Conservation (phyloP, 1,140 invertebrate genomes). For the Bombyx mandarina region DNA sequence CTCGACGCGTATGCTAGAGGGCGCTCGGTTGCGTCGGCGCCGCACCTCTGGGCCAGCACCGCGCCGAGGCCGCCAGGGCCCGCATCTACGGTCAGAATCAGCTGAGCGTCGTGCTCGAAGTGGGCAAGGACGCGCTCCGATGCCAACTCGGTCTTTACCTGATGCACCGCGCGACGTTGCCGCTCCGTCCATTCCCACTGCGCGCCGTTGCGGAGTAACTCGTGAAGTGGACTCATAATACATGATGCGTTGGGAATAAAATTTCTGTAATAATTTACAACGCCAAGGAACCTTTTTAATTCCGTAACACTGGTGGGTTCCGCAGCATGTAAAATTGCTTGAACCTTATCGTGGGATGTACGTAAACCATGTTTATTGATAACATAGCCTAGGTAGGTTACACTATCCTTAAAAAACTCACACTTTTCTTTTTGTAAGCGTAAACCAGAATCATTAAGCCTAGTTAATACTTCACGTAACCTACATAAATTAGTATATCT, state of each 20-base stretch:
- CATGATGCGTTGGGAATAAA: constrained; percentile 17
- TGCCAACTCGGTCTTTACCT: constrained; percentile 25
- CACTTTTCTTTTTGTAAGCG: constrained; percentile 36
- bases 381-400: constrained; percentile 46
- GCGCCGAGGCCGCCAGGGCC: constrained; percentile 44
- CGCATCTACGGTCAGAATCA: constrained; percentile 23
- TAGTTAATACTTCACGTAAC: constrained; percentile 22
- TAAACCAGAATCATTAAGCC: constrained; percentile 23
- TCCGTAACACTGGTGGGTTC: constrained; percentile 13
- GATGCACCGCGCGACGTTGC: constrained; percentile 24
- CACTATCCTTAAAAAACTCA: constrained; percentile 31
- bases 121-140: constrained; percentile 41
- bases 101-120: constrained; percentile 38
- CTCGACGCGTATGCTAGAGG: constrained; percentile 64
- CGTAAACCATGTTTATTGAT: constrained; percentile 14
- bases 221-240: constrained; percentile 8
- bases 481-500: not conserved
- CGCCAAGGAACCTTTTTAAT: constrained; percentile 15
- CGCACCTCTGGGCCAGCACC: constrained; percentile 52
- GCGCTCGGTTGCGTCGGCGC: constrained; percentile 3
- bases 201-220: constrained; percentile 18
- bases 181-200: constrained; percentile 19
- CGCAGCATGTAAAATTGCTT: constrained; percentile 12
- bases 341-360: constrained; percentile 17
- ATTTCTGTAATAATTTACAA: constrained; percentile 23